These are phyloP conservation scores for Antheraea yamamai DNA, from an alignment of 2,888 invertebrate genomes.

Conservation along the genomic window DNA sequence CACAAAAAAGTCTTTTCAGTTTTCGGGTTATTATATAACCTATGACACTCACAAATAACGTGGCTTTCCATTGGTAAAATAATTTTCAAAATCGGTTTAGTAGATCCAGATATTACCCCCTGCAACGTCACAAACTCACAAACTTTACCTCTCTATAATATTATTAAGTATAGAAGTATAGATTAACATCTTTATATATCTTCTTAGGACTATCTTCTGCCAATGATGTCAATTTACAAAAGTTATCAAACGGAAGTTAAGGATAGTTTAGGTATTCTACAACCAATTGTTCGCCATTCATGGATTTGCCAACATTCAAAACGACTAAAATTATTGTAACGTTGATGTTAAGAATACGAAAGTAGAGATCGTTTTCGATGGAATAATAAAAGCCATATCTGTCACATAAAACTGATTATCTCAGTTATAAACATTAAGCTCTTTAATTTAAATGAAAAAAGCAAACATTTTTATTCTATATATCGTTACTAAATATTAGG, in stretches of 20 bases:
- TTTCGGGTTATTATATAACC: too few species aligned
- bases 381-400: neutral
- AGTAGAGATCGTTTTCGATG: neutral
- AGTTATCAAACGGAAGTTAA: too few species aligned
- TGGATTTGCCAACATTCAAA: too few species aligned
- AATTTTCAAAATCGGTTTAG: too few species aligned
- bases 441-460: too few species aligned
- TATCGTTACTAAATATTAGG: neutral
- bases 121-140: too few species aligned
- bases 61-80: too few species aligned
- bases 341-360: neutral
- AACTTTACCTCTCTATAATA: too few species aligned
- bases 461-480: neutral
- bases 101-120: too few species aligned
- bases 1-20: too few species aligned
- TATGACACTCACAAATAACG: too few species aligned
- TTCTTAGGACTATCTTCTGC: neutral
- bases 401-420: neutral
- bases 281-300: neutral
- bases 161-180: too few species aligned
- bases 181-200: neutral
- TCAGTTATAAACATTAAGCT: neutral
- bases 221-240: neutral
- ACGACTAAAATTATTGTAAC: neutral
- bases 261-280: neutral